Conservation (phyloP, 2,888 invertebrate species). For the Amblyjoppa fuscipennis region DNA sequence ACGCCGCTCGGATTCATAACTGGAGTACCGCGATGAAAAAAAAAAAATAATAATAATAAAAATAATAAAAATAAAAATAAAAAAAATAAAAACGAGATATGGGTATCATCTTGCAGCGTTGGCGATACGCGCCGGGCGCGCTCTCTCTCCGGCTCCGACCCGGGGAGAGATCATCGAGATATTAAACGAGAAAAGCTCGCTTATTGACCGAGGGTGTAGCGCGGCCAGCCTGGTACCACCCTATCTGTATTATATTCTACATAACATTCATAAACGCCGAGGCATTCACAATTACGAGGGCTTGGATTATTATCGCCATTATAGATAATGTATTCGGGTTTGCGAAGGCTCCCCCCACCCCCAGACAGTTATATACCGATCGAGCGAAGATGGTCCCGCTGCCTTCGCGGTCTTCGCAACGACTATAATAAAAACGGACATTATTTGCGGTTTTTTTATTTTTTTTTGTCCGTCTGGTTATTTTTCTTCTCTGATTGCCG, state of each 20-base stretch:
- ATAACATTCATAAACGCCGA: slow-evolving; percentile 62
- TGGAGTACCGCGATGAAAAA: slow-evolving; percentile 39
- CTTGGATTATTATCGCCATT: slow-evolving; percentile 52
- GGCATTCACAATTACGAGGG: slow-evolving; percentile 45
- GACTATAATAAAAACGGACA: slow-evolving; percentile 24
- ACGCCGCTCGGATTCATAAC: slow-evolving; percentile 41
- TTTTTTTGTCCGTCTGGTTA: background rate
- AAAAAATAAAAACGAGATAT: slow-evolving; percentile 14
- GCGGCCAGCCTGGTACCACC: slow-evolving; percentile 24
- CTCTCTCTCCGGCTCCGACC: slow-evolving; percentile 9
- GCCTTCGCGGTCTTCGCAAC: background rate
- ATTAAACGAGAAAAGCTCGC: slow-evolving; percentile 44
- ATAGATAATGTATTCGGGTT: slow-evolving; percentile 56
- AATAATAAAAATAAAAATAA: background rate
- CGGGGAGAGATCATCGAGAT: slow-evolving; percentile 37
- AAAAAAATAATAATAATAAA: background rate
- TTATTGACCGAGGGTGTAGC: slow-evolving; percentile 1
- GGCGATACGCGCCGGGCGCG: slow-evolving; percentile 4
- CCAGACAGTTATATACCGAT: slow-evolving; percentile 2
- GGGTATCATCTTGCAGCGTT: slow-evolving; percentile 36
- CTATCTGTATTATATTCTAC: slow-evolving; percentile 39
- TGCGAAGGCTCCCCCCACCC: background rate
- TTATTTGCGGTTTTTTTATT: background rate
- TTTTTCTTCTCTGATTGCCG: background rate
- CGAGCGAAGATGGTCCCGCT: background rate